Conservation (phyloP, 2,888 invertebrate genomes). For the Eubasilissa splendida region DNA sequence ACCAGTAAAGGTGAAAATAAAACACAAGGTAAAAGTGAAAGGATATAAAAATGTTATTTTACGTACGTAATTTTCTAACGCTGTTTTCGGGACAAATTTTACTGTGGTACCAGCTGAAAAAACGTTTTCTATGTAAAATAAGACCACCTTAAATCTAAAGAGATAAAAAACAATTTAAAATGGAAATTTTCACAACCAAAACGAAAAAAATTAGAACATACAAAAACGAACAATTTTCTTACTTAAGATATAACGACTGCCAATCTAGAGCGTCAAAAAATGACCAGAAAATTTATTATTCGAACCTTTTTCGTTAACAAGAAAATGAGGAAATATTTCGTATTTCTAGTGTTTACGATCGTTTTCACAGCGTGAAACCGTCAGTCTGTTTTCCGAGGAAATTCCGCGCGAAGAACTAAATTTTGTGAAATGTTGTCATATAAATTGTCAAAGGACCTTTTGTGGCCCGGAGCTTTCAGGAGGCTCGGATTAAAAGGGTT, state of each 20-base stretch:
- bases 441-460: slow-evolving; percentile 6
- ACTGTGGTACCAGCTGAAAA: too few species aligned
- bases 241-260: not conserved
- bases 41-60: too few species aligned
- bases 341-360: slow-evolving; percentile 6
- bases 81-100: too few species aligned
- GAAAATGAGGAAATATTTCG: not conserved
- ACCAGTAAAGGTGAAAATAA: too few species aligned
- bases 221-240: not conserved
- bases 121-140: too few species aligned
- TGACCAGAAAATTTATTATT: not conserved
- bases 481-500: not conserved
- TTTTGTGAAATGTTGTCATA: slow-evolving; percentile 3
- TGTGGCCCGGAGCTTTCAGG: not conserved
- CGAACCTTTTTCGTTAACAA: not conserved
- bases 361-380: slow-evolving; percentile 1
- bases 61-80: too few species aligned
- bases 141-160: too few species aligned
- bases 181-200: too few species aligned
- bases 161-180: too few species aligned
- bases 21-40: too few species aligned
- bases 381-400: not conserved
- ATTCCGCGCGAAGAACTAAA: not conserved
- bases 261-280: not conserved
- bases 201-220: too few species aligned